phyloP scores from a whole-genome alignment of 2,797 vertebrate species.

The Xiphorhynchus erythropygius region DNA sequence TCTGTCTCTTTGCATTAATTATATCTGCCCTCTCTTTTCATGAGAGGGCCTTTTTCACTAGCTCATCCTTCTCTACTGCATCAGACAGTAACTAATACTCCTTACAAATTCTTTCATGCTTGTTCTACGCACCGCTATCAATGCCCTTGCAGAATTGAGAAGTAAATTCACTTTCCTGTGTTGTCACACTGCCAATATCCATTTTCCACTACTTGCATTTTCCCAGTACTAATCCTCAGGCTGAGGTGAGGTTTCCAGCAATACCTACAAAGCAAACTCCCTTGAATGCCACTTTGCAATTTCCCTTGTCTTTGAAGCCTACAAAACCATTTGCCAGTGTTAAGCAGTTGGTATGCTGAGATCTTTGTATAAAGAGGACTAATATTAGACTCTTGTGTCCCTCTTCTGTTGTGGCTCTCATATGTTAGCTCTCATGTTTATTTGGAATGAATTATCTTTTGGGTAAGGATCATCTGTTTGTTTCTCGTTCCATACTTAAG shows the following conservation, averaged over 20 bases:
- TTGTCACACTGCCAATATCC: not conserved
- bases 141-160: not conserved
- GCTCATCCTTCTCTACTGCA: not conserved
- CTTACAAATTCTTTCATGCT: not conserved
- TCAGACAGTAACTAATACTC: not conserved
- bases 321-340: not conserved
- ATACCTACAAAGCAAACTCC: not conserved
- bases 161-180: not conserved
- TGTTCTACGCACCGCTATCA: not conserved
- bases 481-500: not conserved
- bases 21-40: not conserved
- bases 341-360: not conserved
- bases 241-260: not conserved
- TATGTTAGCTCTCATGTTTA: not conserved
- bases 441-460: not conserved
- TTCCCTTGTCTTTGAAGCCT: not conserved
- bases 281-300: not conserved
- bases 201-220: not conserved
- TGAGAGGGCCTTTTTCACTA: not conserved
- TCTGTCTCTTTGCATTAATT: not conserved
- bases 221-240: not conserved
- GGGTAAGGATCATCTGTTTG: not conserved
- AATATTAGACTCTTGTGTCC: not conserved
- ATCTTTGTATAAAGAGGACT: not conserved
- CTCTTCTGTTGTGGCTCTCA: not conserved